Evolutionary conservation across 2,113 vertebrate genomes (phyloP), one percentile per base, ranked within the genome.

Genomic region (Larimichthys polyactis): DNA sequence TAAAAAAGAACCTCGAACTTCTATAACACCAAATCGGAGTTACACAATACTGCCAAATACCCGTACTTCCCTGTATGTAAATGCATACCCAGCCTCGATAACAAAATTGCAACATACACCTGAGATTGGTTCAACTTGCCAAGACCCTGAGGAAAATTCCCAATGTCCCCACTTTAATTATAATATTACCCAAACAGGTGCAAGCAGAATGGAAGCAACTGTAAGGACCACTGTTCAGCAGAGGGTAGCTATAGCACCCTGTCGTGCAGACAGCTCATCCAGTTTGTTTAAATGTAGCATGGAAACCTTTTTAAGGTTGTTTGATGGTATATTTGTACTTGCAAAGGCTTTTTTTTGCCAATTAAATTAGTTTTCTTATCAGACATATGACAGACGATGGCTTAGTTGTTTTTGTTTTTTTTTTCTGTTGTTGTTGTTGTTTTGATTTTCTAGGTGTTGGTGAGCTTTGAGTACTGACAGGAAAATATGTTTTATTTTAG

Each of bases 161-260:
- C 78, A 89, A 19, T 68, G 66, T 81, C 82, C 88, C 86, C 22
- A 63, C 75, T 90, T 87, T 89, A 91, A 91, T 91, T 92, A 90
- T 72, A 91, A 86, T 85, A 91, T 86, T 85, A 90, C 74, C 80
- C 69, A 83, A 87, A 88, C 90, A 90, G 84, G 81, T 93, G 89
- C 81, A 72, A 69, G 81, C 65, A 17, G 57, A 64, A 69, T 85
- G 79, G 82, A 82, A 81, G 78, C 63, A 80, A 85, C 44, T 75
- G 51, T 78, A 68, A 54, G 43, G 78, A 64, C 58, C 49, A 83
- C 29, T 74, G 57, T 79, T 79, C 52, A 79, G 60, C 43, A 67
- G 63, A 65, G 12, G 11, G 43, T 22, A 74, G 54, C 58, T 78
- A 58, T 22, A 82, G 52, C 66, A 82, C 29, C 71, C 44, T 52